phyloP scores from a whole-genome alignment of 2,113 vertebrate species.

The Galeopterus variegatus region DNA sequence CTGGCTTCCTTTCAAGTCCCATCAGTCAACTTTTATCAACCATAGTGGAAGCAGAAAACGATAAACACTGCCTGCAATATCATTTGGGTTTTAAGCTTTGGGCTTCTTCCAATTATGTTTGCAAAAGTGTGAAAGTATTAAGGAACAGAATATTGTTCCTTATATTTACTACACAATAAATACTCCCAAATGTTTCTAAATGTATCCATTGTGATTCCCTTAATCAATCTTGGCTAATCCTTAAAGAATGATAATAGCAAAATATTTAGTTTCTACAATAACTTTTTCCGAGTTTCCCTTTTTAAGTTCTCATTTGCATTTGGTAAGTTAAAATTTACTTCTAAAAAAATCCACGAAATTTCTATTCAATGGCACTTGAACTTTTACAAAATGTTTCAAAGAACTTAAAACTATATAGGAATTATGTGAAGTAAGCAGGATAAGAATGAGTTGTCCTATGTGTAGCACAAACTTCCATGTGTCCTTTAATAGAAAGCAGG shows the following conservation, averaged over 20 bases:
- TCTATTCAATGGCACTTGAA: constrained; percentile 53
- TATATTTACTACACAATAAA: constrained; percentile 1
- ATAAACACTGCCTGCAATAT: constrained; percentile 56
- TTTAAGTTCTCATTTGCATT: constrained; percentile 62
- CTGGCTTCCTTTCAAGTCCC: constrained; percentile 75
- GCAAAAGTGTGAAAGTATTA: constrained; percentile 71
- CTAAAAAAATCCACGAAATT: constrained; percentile 31
- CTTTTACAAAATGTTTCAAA: constrained; percentile 43
- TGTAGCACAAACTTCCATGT: not conserved
- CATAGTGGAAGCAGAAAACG: not conserved
- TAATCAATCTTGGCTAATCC: constrained; percentile 68
- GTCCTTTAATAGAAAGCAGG: constrained; percentile 64
- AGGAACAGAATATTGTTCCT: constrained; percentile 49
- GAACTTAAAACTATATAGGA: not conserved
- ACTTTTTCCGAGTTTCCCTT: constrained; percentile 73
- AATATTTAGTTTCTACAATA: constrained; percentile 54
- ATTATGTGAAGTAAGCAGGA: not conserved
- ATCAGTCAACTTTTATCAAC: constrained; percentile 72
- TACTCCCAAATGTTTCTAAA: constrained; percentile 66
- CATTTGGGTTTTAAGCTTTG: constrained; percentile 58
- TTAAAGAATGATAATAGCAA: constrained; percentile 73
- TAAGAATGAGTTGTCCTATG: not conserved
- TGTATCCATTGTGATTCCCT: constrained; percentile 31
- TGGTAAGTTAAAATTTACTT: constrained; percentile 60
- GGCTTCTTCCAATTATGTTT: constrained; percentile 44